These are phyloP conservation scores for Ostrea edulis DNA, from an alignment of 1,140 invertebrate genomes.

Conservation along the genomic window DNA sequence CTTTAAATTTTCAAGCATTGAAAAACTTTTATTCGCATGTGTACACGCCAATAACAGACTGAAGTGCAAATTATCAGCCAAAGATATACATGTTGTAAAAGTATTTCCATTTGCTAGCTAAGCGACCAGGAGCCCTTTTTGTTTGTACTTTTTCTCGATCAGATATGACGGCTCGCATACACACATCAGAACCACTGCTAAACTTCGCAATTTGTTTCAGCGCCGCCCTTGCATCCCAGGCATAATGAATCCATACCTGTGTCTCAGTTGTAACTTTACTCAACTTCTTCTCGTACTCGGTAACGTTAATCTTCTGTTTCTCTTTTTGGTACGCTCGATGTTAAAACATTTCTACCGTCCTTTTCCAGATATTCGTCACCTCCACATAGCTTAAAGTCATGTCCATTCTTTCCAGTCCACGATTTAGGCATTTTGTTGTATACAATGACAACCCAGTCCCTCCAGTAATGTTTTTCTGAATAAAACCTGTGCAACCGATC, in stretches of 20 bases:
- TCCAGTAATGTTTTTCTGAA: conserved; percentile 15
- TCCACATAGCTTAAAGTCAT: neutral
- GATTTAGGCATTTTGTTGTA: conserved; percentile 7
- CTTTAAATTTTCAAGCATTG: too few relatives aligned
- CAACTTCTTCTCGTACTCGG: neutral
- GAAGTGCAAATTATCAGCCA: neutral
- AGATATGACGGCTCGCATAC: neutral
- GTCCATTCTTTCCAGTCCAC: neutral
- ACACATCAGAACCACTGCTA: neutral
- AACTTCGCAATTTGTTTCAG: neutral
- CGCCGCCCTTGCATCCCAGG: neutral
- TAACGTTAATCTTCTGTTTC: neutral
- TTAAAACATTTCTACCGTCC: neutral
- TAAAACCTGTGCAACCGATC: neutral
- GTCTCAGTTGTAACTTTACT: neutral
- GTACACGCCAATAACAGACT: neutral
- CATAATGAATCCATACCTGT: neutral
- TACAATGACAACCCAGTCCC: conserved; percentile 10
- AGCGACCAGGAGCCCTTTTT: neutral
- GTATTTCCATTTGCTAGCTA: neutral
- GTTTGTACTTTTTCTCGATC: neutral
- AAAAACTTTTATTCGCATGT: too few relatives aligned
- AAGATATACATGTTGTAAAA: neutral
- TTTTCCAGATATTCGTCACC: neutral
- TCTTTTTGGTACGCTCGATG: neutral